These are phyloP conservation scores for Thunnus maccoyii DNA, from an alignment of 2,113 vertebrate species.

Conservation along the genomic window DNA sequence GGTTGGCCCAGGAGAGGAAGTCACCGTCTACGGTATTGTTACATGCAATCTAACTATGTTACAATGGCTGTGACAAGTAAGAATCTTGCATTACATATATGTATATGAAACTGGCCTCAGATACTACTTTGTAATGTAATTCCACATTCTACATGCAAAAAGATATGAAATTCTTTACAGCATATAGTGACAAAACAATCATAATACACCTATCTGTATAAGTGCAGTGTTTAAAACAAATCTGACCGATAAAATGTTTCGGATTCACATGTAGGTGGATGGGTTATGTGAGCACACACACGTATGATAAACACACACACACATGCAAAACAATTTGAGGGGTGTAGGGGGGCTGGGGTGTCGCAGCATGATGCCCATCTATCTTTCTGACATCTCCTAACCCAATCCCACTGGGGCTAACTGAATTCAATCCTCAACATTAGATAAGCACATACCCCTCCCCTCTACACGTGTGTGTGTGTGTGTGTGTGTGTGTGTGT, in stretches of 20 bases:
- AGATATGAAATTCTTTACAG: neutral
- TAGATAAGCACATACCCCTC: slow-evolving; percentile 85
- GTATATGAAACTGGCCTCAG: neutral
- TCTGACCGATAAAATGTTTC: slow-evolving; percentile 31
- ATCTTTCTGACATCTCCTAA: slow-evolving; percentile 90
- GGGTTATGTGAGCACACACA: slow-evolving; percentile 46
- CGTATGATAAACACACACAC: slow-evolving; percentile 69
- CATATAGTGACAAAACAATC: no score
- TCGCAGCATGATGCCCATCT: slow-evolving; percentile 85
- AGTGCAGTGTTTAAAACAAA: slow-evolving; percentile 8
- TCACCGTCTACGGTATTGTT: neutral
- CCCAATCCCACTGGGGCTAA: slow-evolving; percentile 87
- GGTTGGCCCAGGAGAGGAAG: slow-evolving; percentile 19
- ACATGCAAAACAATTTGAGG: slow-evolving; percentile 82
- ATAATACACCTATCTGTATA: no score
- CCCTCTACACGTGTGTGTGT: slow-evolving; percentile 55
- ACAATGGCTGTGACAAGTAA: slow-evolving; percentile 9
- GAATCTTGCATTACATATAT: slow-evolving; percentile 7
- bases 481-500: slow-evolving; percentile 41
- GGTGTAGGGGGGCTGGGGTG: slow-evolving; percentile 66
- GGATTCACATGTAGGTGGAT: slow-evolving; percentile 55
- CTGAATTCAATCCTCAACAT: slow-evolving; percentile 88
- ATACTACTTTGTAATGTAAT: slow-evolving; percentile 7
- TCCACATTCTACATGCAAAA: neutral
- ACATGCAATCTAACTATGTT: neutral